These are phyloP conservation scores for Anticlea derivata DNA, from an alignment of 2,888 invertebrate genomes.

Conservation along the genomic window DNA sequence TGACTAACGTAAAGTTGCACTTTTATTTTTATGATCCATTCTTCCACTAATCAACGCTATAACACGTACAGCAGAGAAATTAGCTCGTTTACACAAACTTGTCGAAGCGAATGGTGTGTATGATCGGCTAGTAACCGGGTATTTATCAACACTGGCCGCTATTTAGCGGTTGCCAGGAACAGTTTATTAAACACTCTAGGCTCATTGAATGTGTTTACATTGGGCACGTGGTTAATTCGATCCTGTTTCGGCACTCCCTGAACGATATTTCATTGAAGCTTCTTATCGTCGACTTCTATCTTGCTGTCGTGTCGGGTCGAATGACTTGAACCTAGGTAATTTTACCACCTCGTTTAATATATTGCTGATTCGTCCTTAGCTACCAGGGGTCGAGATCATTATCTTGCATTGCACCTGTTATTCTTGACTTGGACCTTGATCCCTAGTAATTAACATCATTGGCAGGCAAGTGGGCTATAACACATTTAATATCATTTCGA, in stretches of 20 bases:
- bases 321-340: not conserved
- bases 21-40: too few species aligned
- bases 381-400: constrained; percentile 15
- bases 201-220: constrained; percentile 39
- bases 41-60: not conserved
- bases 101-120: constrained; percentile 25
- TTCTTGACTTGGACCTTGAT: constrained; percentile 31
- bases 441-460: constrained; percentile 14
- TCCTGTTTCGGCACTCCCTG: not conserved
- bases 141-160: constrained; percentile 36
- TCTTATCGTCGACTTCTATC: not conserved
- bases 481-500: too few species aligned
- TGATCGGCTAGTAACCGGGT: constrained; percentile 16
- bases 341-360: constrained; percentile 4
- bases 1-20: too few species aligned
- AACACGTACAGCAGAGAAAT: constrained; percentile 26
- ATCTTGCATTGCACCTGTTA: constrained; percentile 19
- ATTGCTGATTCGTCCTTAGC: constrained; percentile 8
- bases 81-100: constrained; percentile 20
- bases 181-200: constrained; percentile 34
- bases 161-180: constrained; percentile 15
- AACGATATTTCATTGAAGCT: not conserved
- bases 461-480: constrained; percentile 10
- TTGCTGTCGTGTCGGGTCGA: too few species aligned
- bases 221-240: constrained; percentile 35